Base-by-base conservation (phyloP, 1,140 invertebrate genomes). In the Papilio helenus region DNA sequence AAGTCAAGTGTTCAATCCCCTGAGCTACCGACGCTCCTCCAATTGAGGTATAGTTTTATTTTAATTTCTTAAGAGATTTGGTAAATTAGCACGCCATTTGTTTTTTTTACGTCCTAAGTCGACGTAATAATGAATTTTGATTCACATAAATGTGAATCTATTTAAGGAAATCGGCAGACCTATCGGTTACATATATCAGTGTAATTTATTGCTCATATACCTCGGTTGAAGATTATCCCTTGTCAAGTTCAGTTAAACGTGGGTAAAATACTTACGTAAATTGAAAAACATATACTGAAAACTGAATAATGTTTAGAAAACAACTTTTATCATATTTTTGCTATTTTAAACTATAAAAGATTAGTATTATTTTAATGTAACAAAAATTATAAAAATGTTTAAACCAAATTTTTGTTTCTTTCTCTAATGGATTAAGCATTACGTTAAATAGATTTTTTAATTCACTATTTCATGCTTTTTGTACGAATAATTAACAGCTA, bases 211-310 rank as follows among this genome's bases (percentile, higher is more conserved):
- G 20, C 23, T 61, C 23, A 26, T 61, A 61, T 61, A 26, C 12
- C 23, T 26, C 20, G 7, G 1, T 61, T 23, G 58, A 61, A 61
- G 58, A 61, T 61, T 61, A 61, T 26, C 58, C 58, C 58, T 26
- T 61, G 58, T 61, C 58, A 61, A 61, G 23, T 61, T 29, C 58
- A 61, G 58, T 61, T 12, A 26, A 61, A 61, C 58, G 58, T 26
- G 58, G 58, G 23, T 61, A 61, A 5, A 58, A 26, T 26, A 26
- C 58, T 61, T 61, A 61, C 58, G 58, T 26, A 61, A 26, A 61
- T 61, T 61, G 58, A 61, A 61, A 61, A 61, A 61, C 58, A 26
- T 14, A 5, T 26, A 14, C 10, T 10, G 10, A 26, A 26, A 14
- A 1, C 23, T 23, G 23, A 26, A 23, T 23, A 61, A 26, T 23